A percentile compares a stretch with the other conserved stretches of the same genome.
Conservation (phyloP, 2,797 vertebrate genomes). For the Spinibarbus caldwelli region DNA sequence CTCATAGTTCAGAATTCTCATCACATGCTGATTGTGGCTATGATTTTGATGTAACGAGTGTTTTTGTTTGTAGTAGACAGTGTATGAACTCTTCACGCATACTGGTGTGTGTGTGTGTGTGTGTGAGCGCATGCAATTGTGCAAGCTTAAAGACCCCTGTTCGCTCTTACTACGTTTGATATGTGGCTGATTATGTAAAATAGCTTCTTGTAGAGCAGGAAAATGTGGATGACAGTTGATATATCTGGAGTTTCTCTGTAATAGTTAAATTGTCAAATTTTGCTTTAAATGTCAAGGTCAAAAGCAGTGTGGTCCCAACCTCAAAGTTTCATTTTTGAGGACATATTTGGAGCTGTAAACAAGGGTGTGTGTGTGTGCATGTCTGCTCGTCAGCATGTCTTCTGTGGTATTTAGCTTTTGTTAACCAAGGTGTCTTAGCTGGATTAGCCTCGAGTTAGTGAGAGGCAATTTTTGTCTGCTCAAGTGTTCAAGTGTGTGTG, state of each 20-base stretch:
- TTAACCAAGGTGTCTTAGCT: constrained; percentile 54
- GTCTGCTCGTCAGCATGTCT: constrained; percentile 51
- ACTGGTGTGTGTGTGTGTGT: constrained; percentile 28
- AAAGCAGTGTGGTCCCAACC: not conserved
- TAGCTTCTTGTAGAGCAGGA: not conserved
- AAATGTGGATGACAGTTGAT: not conserved
- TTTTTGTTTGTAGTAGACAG: constrained; percentile 26
- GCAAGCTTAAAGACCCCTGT: constrained; percentile 19
- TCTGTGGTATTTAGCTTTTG: constrained; percentile 55
- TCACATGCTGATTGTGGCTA: constrained; percentile 38
- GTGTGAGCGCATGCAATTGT: constrained; percentile 17
- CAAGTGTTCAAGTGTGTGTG: constrained; percentile 29
- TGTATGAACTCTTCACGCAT: not conserved
- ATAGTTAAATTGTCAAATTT: constrained; percentile 8
- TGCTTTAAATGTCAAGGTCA: constrained; percentile 29
- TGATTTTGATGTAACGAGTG: constrained; percentile 27
- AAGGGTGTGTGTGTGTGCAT: constrained; percentile 48
- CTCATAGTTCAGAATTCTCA: constrained; percentile 41
- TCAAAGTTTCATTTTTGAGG: constrained; percentile 1
- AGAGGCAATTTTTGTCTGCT: constrained; percentile 48
- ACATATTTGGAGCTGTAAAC: constrained; percentile 29
- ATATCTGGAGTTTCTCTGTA: not conserved
- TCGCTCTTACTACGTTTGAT: constrained; percentile 16
- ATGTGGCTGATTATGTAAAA: constrained; percentile 19
- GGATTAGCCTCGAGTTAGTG: constrained; percentile 50